A percentile compares a stretch with the other conserved stretches of the same genome.
Conservation (phyloP, 2,113 vertebrate species). For the Potamarius usumacintae region DNA sequence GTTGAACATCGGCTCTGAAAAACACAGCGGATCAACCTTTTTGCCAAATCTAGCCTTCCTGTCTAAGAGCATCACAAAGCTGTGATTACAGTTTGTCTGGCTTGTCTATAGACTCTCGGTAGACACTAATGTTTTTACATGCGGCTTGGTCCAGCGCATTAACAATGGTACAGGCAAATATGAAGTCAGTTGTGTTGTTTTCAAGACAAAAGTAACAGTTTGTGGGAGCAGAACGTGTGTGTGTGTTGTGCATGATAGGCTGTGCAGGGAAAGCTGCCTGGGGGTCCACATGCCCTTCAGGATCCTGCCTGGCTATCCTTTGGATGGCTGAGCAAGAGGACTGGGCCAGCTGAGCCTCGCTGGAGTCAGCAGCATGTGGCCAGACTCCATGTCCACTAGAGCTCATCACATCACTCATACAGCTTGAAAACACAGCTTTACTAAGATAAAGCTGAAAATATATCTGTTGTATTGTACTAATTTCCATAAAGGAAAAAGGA, state of each 20-base stretch:
- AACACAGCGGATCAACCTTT: background rate
- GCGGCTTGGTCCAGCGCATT: background rate
- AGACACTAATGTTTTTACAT: background rate
- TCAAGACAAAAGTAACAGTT: background rate
- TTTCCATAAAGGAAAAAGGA: background rate
- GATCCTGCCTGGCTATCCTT: slow-evolving; percentile 33
- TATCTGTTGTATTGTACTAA: slow-evolving; percentile 3
- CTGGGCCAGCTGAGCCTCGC: slow-evolving; percentile 39
- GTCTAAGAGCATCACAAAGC: background rate
- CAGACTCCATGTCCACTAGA: slow-evolving; percentile 16
- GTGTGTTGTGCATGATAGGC: slow-evolving; percentile 30
- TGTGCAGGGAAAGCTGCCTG: slow-evolving; percentile 26
- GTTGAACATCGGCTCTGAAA: background rate
- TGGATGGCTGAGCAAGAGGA: slow-evolving; percentile 40
- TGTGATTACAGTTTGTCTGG: slow-evolving; percentile 17
- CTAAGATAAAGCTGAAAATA: slow-evolving; percentile 14
- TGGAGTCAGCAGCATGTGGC: slow-evolving; percentile 23
- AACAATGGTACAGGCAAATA: background rate
- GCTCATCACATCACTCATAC: slow-evolving; percentile 5
- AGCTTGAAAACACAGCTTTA: background rate
- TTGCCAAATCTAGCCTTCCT: background rate
- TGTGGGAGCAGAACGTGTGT: background rate
- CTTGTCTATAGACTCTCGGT: background rate
- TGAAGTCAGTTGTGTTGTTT: background rate
- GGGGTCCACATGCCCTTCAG: slow-evolving; percentile 35